phyloP scores from a whole-genome alignment of 2,113 vertebrate species.

The Morone chrysops region DNA sequence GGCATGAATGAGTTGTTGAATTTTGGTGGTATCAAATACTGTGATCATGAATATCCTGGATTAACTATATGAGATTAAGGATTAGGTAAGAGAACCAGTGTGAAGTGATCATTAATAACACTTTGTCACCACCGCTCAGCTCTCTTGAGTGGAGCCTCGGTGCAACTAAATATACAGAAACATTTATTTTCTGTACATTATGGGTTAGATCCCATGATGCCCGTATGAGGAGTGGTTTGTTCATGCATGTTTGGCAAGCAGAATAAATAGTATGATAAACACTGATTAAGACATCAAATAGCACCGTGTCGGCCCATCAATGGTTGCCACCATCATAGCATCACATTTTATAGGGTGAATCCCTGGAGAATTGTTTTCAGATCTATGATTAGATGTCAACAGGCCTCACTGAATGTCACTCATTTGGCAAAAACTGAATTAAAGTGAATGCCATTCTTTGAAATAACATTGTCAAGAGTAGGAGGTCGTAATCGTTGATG shows the following conservation, averaged over 20 bases:
- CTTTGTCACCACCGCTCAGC: neutral
- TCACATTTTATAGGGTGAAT: conserved; percentile 60
- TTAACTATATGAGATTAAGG: neutral
- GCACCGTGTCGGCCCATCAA: conserved; percentile 70
- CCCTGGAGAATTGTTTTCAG: conserved; percentile 51
- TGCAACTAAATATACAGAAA: conserved; percentile 20
- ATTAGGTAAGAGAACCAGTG: neutral
- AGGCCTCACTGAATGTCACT: conserved; percentile 36
- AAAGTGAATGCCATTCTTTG: conserved; percentile 25
- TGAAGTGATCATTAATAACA: neutral
- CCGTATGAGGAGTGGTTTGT: conserved; percentile 64
- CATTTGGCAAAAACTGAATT: conserved; percentile 69
- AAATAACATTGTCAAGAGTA: conserved; percentile 30
- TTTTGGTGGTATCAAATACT: neutral
- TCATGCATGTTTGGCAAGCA: conserved; percentile 69
- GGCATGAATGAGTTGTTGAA: conserved; percentile 10
- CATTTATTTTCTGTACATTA: conserved; percentile 5
- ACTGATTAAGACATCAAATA: conserved; percentile 68
- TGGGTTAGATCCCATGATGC: conserved; percentile 4
- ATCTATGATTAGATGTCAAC: conserved; percentile 21
- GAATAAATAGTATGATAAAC: conserved; percentile 65
- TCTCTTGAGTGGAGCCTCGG: conserved; percentile 24
- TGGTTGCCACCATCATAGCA: conserved; percentile 40
- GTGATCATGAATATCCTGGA: neutral
- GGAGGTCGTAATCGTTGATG: conserved; percentile 33